Base-by-base conservation (phyloP, 92 coral and sea anemone genomes). In the Actinostola sp. region DNA sequence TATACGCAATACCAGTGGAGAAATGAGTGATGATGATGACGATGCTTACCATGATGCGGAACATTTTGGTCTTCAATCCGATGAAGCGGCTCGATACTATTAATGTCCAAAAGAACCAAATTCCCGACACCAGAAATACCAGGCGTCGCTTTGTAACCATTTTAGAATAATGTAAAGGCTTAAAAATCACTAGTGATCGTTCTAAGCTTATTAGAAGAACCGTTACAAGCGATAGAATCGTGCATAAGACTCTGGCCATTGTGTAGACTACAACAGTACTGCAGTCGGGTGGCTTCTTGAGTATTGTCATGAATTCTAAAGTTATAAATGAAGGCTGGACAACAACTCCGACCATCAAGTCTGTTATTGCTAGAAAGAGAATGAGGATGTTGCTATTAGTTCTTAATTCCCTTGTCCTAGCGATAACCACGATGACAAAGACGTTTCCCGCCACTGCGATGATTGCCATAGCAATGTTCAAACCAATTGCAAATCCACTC, bases 251-350 rank as follows among this genome's bases (percentile, higher is more conserved):
- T n/a, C 84, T 38, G 0, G 60, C 36, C 38, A 62, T 33, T 5
- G 84, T 78, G 50, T 43, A 78, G 27, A 30, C 62, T 5, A 78
- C 71, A 16, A 58, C 53, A 17, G 70, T 70, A 41, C 26, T 10
- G 33, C 84, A 78, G 28, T 26, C 39, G 17, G 71, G 48, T 34
- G 70, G 31, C 34, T 15, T 48, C 10, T 46, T 1, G n/a, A 55
- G 54, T 7, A 78, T 30, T 16, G 84, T 78, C 20, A 20, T 17
- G 12, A 78, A 19, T 26, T 78, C 84, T 19, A 68, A 68, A 1
- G 84, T 66, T 8, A 78, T 38, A 31, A 56, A 68, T 34, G 70
- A 53, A 6, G 84, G 84, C 56, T 78, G 84, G 6, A 78, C 84
- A 10, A 70, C 21, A 23, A 78, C 9, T 0, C 84, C 77, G 7